A percentile compares a stretch with the other conserved stretches of the same genome.
These are phyloP conservation scores for Eira barbara DNA, from an alignment of 2,113 vertebrate species.

Conservation along the genomic window DNA sequence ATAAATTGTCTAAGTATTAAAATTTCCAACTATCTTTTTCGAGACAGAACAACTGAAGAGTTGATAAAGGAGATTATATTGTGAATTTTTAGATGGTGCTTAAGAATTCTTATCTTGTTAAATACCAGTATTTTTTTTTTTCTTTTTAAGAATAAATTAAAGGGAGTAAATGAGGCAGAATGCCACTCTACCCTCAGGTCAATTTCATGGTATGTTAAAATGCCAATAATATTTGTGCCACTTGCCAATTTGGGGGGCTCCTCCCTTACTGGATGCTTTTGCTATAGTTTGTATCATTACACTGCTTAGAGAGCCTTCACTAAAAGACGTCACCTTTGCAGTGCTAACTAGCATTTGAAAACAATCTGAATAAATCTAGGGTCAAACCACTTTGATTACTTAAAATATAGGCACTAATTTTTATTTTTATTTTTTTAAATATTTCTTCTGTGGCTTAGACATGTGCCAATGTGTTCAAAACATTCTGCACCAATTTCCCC, in stretches of 20 bases:
- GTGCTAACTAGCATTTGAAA: neutral
- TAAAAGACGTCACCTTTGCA: neutral
- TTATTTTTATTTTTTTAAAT: neutral
- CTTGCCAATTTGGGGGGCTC: neutral
- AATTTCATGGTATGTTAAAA: constrained; percentile 21
- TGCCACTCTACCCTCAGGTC: constrained; percentile 62
- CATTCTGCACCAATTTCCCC: constrained; percentile 12
- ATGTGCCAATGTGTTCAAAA: constrained; percentile 30
- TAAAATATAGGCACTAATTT: constrained; percentile 36
- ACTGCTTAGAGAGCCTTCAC: neutral
- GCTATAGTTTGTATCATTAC: neutral
- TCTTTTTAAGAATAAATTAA: constrained; percentile 41
- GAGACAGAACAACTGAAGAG: neutral
- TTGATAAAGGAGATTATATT: neutral
- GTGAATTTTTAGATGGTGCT: constrained; percentile 23
- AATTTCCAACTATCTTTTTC: neutral
- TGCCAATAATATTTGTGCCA: constrained; percentile 7
- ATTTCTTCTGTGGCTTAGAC: constrained; percentile 48
- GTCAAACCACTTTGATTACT: constrained; percentile 59
- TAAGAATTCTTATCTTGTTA: constrained; percentile 45
- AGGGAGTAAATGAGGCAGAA: constrained; percentile 47
- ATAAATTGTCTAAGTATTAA: constrained; percentile 17
- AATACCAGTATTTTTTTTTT: constrained; percentile 57
- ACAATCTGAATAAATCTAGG: neutral
- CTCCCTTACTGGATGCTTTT: neutral